phyloP scores from a whole-genome alignment of 2,113 vertebrate genomes.

The Mus pahari region DNA sequence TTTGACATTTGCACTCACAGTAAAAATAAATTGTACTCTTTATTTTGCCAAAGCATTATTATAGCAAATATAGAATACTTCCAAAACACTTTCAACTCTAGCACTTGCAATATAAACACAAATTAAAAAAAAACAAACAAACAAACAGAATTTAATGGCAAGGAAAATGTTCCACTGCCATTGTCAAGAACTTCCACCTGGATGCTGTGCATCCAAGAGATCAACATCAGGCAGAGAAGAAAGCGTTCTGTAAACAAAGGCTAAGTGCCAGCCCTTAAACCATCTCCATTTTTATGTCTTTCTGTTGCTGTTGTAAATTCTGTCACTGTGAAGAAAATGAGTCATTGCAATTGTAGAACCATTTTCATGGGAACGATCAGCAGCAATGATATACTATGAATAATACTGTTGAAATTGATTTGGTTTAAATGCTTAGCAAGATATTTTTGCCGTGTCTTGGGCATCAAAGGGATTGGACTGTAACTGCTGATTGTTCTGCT shows the following conservation, averaged over 20 bases:
- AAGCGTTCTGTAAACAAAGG: constrained; percentile 62
- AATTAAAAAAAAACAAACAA: not conserved
- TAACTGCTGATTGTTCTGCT: constrained; percentile 27
- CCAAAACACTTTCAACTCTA: not conserved
- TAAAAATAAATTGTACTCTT: constrained; percentile 6
- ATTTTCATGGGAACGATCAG: constrained; percentile 80
- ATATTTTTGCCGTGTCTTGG: constrained; percentile 12
- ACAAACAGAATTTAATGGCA: constrained; percentile 20
- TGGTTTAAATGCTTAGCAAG: constrained; percentile 70
- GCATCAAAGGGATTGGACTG: constrained; percentile 32
- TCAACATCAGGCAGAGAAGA: constrained; percentile 37
- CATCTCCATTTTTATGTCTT: constrained; percentile 58
- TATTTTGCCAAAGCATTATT: constrained; percentile 49
- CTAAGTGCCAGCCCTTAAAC: constrained; percentile 39
- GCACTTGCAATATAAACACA: constrained; percentile 30
- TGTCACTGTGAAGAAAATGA: constrained; percentile 62
- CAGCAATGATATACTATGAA: constrained; percentile 74
- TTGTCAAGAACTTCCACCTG: constrained; percentile 28
- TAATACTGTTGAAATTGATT: constrained; percentile 79
- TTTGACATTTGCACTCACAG: not conserved
- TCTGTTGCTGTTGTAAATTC: constrained; percentile 62
- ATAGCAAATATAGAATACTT: constrained; percentile 57
- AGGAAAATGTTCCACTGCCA: constrained; percentile 1
- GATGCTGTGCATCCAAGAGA: not conserved
- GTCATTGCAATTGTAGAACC: constrained; percentile 72